Evolutionary conservation across 2,113 vertebrate species (phyloP), one percentile per base, ranked within the genome.

Genomic region (Condylura cristata): DNA sequence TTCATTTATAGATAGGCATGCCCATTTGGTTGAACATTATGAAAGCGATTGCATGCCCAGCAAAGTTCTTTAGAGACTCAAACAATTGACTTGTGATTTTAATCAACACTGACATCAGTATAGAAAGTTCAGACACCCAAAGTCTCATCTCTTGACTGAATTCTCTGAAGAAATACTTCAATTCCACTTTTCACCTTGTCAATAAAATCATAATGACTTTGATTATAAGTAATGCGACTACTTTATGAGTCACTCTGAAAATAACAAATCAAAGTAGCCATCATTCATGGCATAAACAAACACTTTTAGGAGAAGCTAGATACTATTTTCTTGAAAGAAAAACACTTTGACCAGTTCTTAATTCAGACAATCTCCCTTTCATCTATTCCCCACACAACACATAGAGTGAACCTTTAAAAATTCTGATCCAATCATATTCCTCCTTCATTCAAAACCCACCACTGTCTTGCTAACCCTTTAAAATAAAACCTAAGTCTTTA

Each of bases 201-300:
- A 56, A 48, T 87, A 61, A 87, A 72, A 75, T 75, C 53, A 78
- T 32, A 87, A 89, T 89, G 41, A 85, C 16, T 26, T 9, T 68
- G 58, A 86, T 79, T 87, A 86, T 53, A 93, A 96, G 88, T 92
- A 92, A 90, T 83, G 6, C 70, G 65, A 80, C 70, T 95, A 81
- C 26, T 89, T 46, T 66, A 86, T 89, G 89, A 95, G 80, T 92
- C 82, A 86, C 39, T 81, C 53, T 89, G 53, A 80, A 93, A 89
- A 83, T 60, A 88, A 75, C 34, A 80, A 92, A 72, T 74, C 71
- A 79, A 66, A 93, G 41, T 39, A 85, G 68, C 63, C 46, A 85
- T 32, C 63, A 71, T 48, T 48, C 46, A 76, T 85, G 32, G 83
- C 34, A 87, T 61, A 87, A 94, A 94, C 84, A 85, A 75, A 80